Percentiles rank a stretch among this genome's conserved stretches.
Conservation (phyloP, 2,888 invertebrate species). For the Sturmia bella region DNA sequence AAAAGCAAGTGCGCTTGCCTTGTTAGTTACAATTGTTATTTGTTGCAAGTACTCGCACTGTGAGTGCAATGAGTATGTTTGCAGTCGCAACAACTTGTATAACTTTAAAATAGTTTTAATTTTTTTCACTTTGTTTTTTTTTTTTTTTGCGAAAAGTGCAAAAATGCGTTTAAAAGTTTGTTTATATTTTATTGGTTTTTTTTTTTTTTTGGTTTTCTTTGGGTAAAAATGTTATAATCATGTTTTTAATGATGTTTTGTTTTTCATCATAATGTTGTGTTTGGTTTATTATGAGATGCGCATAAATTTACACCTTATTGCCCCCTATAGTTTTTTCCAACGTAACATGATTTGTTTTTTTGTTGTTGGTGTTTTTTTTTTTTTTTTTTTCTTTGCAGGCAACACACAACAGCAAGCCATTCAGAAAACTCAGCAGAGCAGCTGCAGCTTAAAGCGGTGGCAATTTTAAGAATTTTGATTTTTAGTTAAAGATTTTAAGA, state of each 20-base stretch:
- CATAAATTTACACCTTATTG: slow-evolving; percentile 81
- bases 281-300: slow-evolving; percentile 68
- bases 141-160: slow-evolving; percentile 25
- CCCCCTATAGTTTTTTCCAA: slow-evolving; percentile 76
- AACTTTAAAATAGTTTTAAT: slow-evolving; percentile 42
- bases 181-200: slow-evolving; percentile 47
- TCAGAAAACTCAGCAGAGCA: neutral
- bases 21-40: slow-evolving; percentile 24
- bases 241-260: slow-evolving; percentile 57
- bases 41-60: slow-evolving; percentile 42
- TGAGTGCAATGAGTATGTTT: slow-evolving; percentile 7
- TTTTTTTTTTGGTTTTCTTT: slow-evolving; percentile 38
- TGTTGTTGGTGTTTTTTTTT: too few species aligned
- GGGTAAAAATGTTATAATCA: slow-evolving; percentile 61
- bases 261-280: slow-evolving; percentile 27
- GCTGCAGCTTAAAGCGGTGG: neutral
- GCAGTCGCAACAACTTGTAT: slow-evolving; percentile 46
- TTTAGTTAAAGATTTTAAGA: slow-evolving; percentile 23
- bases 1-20: slow-evolving; percentile 8
- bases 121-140: too few species aligned
- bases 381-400: too few species aligned
- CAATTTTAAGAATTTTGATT: slow-evolving; percentile 52
- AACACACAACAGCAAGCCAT: neutral
- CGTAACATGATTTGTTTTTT: slow-evolving; percentile 54
- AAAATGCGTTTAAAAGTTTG: slow-evolving; percentile 63